A percentile compares a stretch with the other conserved stretches of the same genome.
These are phyloP conservation scores for Saccostrea glomerata DNA, from an alignment of 1,140 invertebrate species.

Conservation along the genomic window DNA sequence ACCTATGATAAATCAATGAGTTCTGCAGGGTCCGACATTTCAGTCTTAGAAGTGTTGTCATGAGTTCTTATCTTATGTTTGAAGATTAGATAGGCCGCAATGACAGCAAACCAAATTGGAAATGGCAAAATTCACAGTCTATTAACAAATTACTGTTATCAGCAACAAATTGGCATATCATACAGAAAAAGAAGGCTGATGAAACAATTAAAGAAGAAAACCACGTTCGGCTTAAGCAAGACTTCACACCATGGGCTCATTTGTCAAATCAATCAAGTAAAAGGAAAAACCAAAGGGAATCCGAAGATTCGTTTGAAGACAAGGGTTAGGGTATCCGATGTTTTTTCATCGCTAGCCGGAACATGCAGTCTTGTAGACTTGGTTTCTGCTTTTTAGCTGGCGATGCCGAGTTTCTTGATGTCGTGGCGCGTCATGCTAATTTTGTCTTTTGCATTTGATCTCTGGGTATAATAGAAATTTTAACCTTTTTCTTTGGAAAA, in stretches of 20 bases:
- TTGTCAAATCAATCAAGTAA: constrained; percentile 31
- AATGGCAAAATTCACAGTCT: constrained; percentile 27
- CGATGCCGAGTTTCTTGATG: constrained; percentile 15
- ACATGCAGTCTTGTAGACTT: constrained; percentile 30
- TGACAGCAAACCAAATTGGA: constrained; percentile 14
- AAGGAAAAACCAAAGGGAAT: constrained; percentile 38
- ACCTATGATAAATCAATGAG: constrained; percentile 14
- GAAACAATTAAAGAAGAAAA: constrained; percentile 32
- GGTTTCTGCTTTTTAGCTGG: constrained; percentile 27
- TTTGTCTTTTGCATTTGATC: constrained; percentile 39
- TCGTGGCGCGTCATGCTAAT: constrained; percentile 40
- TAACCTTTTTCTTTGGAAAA: not conserved
- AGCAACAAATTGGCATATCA: constrained; percentile 34
- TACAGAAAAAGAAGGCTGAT: constrained; percentile 22
- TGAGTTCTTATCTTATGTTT: constrained; percentile 11
- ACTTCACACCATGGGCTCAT: not conserved
- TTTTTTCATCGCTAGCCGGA: constrained; percentile 17
- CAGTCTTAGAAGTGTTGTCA: not conserved
- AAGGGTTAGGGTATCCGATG: constrained; percentile 31
- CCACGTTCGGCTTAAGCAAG: constrained; percentile 17
- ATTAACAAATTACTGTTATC: constrained; percentile 43
- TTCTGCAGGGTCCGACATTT: not conserved
- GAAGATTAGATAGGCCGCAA: not conserved
- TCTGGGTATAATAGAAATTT: constrained; percentile 14
- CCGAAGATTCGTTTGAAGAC: constrained; percentile 32